Evolutionary conservation across 1,140 invertebrate genomes (phyloP).

Genomic region (Orchestia grillus): DNA sequence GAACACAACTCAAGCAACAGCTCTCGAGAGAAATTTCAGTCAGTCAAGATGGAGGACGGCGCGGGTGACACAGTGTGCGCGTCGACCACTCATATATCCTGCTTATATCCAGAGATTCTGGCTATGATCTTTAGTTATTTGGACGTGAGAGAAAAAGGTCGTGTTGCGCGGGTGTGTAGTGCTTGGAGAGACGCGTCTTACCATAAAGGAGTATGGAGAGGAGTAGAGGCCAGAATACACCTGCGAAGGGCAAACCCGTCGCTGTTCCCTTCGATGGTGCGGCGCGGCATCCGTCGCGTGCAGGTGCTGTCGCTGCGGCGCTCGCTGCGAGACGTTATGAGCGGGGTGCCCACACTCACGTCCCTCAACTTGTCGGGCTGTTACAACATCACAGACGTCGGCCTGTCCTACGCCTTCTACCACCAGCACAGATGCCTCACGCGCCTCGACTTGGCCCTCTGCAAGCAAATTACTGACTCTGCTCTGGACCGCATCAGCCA

Average conservation of each 20-base stretch:
- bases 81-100: slow-evolving; percentile 67
- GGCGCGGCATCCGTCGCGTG: slow-evolving; percentile 87
- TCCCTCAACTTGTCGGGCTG: slow-evolving; percentile 92
- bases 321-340: slow-evolving; percentile 87
- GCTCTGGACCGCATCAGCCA: slow-evolving; percentile 86
- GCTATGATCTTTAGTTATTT: slow-evolving; percentile 92
- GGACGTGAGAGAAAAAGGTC: slow-evolving; percentile 87
- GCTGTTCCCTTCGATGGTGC: slow-evolving; percentile 87
- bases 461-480: slow-evolving; percentile 93
- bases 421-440: slow-evolving; percentile 80
- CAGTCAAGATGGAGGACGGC: slow-evolving; percentile 68
- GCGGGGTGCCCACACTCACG: slow-evolving; percentile 87
- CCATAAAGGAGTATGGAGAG: slow-evolving; percentile 91
- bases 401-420: slow-evolving; percentile 85
- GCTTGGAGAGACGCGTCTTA: slow-evolving; percentile 90
- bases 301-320: slow-evolving; percentile 89
- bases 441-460: slow-evolving; percentile 88
- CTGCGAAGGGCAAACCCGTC: slow-evolving; percentile 85
- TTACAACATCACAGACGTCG: slow-evolving; percentile 89
- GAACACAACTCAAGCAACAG: slow-evolving; percentile 66
- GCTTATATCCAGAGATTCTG: slow-evolving; percentile 89
- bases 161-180: slow-evolving; percentile 90
- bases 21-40: slow-evolving; percentile 65
- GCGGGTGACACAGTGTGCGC: slow-evolving; percentile 64
- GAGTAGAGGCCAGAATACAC: slow-evolving; percentile 91